Conservation (phyloP, 1,140 invertebrate species). For the Pseudomyrmex sp. region DNA sequence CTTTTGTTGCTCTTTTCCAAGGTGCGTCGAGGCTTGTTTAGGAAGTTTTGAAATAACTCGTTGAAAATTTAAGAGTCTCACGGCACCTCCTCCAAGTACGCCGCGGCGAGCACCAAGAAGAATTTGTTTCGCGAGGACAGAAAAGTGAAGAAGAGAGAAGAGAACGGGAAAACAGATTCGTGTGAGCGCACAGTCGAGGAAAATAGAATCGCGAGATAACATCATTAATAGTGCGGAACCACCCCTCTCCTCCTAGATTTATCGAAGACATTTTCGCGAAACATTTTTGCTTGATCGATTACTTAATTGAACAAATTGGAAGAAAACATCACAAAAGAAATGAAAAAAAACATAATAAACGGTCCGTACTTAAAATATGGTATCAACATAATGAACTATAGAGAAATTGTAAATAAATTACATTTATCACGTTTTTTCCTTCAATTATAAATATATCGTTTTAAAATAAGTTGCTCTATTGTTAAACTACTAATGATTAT, state of each 20-base stretch:
- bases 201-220: conserved; percentile 20
- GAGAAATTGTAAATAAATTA: too few species aligned
- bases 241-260: background rate
- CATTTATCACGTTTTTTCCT: too few species aligned
- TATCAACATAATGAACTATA: too few species aligned
- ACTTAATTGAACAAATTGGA: too few species aligned
- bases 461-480: too few species aligned
- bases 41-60: conserved; percentile 63
- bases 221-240: conserved; percentile 29
- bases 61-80: conserved; percentile 66
- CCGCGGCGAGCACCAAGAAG: conserved; percentile 38
- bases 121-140: conserved; percentile 29
- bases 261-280: background rate
- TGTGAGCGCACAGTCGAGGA: background rate
- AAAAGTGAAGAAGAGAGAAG: conserved; percentile 16
- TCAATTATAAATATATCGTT: too few species aligned
- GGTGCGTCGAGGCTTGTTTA: conserved; percentile 31
- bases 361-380: too few species aligned
- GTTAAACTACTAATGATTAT: background rate
- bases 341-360: too few species aligned
- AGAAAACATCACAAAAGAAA: too few species aligned
- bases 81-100: conserved; percentile 24
- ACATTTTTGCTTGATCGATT: background rate
- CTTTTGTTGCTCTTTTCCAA: conserved; percentile 42
- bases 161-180: conserved; percentile 26